phyloP scores from a whole-genome alignment of 1,140 invertebrate species.

The Drosophila orena region DNA sequence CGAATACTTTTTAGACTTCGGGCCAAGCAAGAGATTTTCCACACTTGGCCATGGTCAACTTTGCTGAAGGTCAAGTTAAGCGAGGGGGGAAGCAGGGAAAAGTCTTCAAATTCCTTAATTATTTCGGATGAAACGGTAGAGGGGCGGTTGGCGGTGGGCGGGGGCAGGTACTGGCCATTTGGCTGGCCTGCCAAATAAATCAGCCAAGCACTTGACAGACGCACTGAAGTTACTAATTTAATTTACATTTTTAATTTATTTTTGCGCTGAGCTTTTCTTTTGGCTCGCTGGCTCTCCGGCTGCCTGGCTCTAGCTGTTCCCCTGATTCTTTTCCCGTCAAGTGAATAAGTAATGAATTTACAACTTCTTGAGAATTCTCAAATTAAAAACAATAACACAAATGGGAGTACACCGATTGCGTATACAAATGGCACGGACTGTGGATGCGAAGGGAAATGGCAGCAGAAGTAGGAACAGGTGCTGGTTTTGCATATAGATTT shows the following conservation, averaged over 20 bases:
- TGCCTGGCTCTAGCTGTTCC: conserved; percentile 1
- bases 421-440: conserved; percentile 34
- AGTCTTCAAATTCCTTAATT: conserved; percentile 47
- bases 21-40: conserved; percentile 38
- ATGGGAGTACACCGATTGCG: conserved; percentile 52
- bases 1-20: conserved; percentile 30
- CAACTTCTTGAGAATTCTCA: conserved; percentile 82
- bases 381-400: conserved; percentile 84
- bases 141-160: background rate
- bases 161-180: conserved; percentile 39
- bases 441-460: conserved; percentile 49
- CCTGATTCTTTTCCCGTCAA: conserved; percentile 64
- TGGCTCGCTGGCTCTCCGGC: background rate
- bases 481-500: conserved; percentile 74
- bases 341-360: conserved; percentile 84
- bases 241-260: conserved; percentile 84
- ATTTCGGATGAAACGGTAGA: conserved; percentile 6
- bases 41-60: conserved; percentile 47
- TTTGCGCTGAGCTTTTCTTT: conserved; percentile 46
- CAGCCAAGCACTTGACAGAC: conserved; percentile 80
- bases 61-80: conserved; percentile 58
- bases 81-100: too few relatives aligned
- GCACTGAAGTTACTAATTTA: conserved; percentile 83
- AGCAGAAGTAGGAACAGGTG: conserved; percentile 68
- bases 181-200: conserved; percentile 73